phyloP scores from a whole-genome alignment of 2,113 vertebrate genomes.

The Cololabis saira region DNA sequence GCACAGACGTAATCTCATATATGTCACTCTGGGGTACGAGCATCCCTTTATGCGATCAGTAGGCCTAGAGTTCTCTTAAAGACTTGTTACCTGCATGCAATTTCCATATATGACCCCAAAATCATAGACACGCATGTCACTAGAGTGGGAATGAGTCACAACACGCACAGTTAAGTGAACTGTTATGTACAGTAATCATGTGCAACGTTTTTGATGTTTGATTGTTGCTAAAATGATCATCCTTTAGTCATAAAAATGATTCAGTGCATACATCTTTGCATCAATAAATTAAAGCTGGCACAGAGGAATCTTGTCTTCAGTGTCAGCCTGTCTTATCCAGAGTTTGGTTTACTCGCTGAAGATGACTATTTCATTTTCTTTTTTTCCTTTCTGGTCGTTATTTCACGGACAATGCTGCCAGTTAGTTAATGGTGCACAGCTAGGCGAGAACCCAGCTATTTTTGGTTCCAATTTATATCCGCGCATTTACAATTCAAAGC shows the following conservation, averaged over 20 bases:
- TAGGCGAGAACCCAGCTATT: constrained; percentile 29
- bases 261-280: constrained; percentile 33
- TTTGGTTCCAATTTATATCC: constrained; percentile 56
- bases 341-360: constrained; percentile 41
- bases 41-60: constrained; percentile 48
- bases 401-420: constrained; percentile 54
- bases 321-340: constrained; percentile 33
- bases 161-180: constrained; percentile 14
- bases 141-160: background rate
- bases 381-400: background rate
- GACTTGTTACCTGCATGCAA: background rate
- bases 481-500: constrained; percentile 50
- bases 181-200: constrained; percentile 14
- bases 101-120: constrained; percentile 1
- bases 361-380: background rate
- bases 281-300: constrained; percentile 39
- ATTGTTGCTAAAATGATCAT: constrained; percentile 43
- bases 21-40: constrained; percentile 32
- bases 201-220: constrained; percentile 5
- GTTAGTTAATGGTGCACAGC: constrained; percentile 67
- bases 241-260: constrained; percentile 25
- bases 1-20: constrained; percentile 61
- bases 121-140: background rate
- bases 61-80: constrained; percentile 20
- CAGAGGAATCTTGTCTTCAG: constrained; percentile 40